Percentiles rank a stretch among this genome's conserved stretches.
phyloP scores from a whole-genome alignment of 2,888 invertebrate species.

The Teinopalpus imperialis region DNA sequence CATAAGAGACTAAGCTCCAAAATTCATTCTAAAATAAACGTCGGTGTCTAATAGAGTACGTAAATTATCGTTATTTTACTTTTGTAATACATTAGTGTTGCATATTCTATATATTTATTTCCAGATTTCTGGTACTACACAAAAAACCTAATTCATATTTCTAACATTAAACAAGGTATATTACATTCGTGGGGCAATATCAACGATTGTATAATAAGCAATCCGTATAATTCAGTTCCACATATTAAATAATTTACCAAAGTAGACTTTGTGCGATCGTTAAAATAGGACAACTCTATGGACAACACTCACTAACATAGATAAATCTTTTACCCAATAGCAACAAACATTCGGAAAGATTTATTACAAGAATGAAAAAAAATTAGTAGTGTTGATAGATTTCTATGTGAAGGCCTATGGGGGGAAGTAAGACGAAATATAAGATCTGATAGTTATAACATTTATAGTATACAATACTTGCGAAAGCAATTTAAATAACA shows the following conservation, averaged over 20 bases:
- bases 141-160: too few relatives aligned
- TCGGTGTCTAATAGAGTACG: too few relatives aligned
- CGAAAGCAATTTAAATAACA: neutral
- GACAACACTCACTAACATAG: constrained; percentile 3
- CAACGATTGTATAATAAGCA: neutral
- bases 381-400: neutral
- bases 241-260: too few relatives aligned
- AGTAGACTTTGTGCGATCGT: constrained; percentile 14
- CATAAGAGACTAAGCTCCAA: too few relatives aligned
- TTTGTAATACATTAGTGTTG: too few relatives aligned
- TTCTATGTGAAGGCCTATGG: neutral
- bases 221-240: neutral
- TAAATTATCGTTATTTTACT: too few relatives aligned
- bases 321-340: constrained; percentile 9
- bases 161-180: too few relatives aligned
- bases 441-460: constrained; percentile 5
- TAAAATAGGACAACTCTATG: constrained; percentile 3
- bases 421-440: neutral
- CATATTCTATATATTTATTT: too few relatives aligned
- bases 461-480: constrained; percentile 1
- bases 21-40: too few relatives aligned
- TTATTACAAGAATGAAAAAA: neutral
- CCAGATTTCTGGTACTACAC: too few relatives aligned
- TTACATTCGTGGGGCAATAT: neutral
- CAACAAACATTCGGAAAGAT: constrained; percentile 9